Base-by-base conservation (phyloP, 2,888 invertebrate species). In the Campoletis raptor region DNA sequence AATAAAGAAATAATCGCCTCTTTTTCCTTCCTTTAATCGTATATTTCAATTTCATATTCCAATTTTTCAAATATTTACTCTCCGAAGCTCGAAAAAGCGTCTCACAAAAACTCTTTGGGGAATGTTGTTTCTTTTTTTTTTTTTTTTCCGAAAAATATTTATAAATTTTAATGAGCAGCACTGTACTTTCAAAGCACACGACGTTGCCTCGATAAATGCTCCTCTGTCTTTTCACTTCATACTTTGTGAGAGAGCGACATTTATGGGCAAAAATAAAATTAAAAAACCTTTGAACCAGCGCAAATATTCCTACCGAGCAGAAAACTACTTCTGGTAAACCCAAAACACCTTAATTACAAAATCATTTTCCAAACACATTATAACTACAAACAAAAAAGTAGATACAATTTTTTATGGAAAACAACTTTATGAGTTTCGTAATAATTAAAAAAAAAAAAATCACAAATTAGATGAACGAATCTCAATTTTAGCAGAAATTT, bases 1-100 rank as follows among this genome's bases (percentile, higher is more conserved):
- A 81, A 66, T 48, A 54, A 42, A 70, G 8, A 80, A 80, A 57
- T 45, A 36, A 24, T 64, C 7, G 9, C 48, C 48, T 42, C 45
- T 61, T 3, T n/a, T 37, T 37, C 24, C 42, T 69, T 54, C 8
- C 36, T 24, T 37, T 0, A 4, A 66, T 37, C 30, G 40, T n/a
- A 42, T 21, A 18, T 10, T 42, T 36, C 18, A 61, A 21, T 21
- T 54, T 18, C 54, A 8, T 30, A 30, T 78, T 10, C 7, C 40
- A 15, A 40, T 67, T 52, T 79, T 42, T 57, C 24, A 18, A 36
- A 21, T 48, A n/a, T 66, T 64, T n/a, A 21, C 69, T 48, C 30
- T 9, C 36, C 30, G 6, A 10, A 72, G 18, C 18, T 7, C 18
- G 48, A 37, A 24, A 57, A 8, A 61, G 24, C 21, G 42, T 10